Base-by-base conservation (phyloP, 2,888 invertebrate species). In the Falcaria lacertinaria region DNA sequence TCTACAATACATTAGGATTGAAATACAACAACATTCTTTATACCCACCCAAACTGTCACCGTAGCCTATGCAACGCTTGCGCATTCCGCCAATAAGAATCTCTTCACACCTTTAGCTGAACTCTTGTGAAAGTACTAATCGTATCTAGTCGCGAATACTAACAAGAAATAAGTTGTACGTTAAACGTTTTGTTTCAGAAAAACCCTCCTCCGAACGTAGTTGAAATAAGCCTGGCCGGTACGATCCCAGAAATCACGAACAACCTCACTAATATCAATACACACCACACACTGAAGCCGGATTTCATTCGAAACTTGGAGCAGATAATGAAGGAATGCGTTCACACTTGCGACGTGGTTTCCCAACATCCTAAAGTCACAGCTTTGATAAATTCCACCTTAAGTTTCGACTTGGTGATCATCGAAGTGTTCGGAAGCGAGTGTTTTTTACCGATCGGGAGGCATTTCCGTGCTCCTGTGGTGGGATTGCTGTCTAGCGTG, bases 371-470 rank as follows among this genome's bases (percentile, higher is more conserved):
- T 3, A 72, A 79, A 15, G 76, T 89, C 0, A 76, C 69, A 47
- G 72, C 76, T 0, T 57, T 90, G 8, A 63, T 89, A 0, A 80
- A 84, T 52, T 81, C 86, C 1, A 66, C 81, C 4, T 62, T 69
- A 14, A 63, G 60, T 0, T 89, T 78, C 49, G 90, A 89, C 44
- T 51, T 89, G 51, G 69, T 90, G 4, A 84, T 90, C 39, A 80
- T 88, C 1, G 89, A 89, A 69, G 82, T 91, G 3, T 92, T 92
- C 49, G 90, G 90, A 5, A 87, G 89, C 14, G 91, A 92, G 54
- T 92, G 92, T 48, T 90, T 91, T 44, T 74, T 92, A 16, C 91
- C 91, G 0, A 80, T 92, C 14, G 91, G 90, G 0, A 76, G 83
- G 50, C 76, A 83, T 52, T 90, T 91, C 42, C 77, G 86, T 41